Evolutionary conservation across 2,888 invertebrate genomes (phyloP), one percentile per base, ranked within the genome.

Genomic region (Lepidochrysops patricia): DNA sequence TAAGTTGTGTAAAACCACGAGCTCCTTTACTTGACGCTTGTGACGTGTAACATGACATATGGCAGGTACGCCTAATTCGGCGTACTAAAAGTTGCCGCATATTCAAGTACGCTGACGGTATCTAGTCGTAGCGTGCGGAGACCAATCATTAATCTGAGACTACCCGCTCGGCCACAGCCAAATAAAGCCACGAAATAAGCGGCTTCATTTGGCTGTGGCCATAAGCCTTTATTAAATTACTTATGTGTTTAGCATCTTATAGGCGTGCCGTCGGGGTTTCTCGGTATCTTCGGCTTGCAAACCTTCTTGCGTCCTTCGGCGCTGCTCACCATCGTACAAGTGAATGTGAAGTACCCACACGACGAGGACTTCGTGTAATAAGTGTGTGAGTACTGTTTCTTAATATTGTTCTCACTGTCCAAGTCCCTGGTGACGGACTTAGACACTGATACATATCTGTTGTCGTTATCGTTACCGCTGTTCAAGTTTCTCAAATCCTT

Each of bases 331-430:
- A 94, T 93, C 57, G 95, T 95, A 74, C 96, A 96, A 0, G 95
- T 94, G 77, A 96, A 96, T 1, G 96, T 95, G 68, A 96, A 96
- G 74, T 95, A 95, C 6, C 96, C 96, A 75, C 96, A 96, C 1
- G 94, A 95, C 1, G 96, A 96, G 6, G 95, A 95, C 79, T 96
- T 96, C 0, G 96, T 95, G 71, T 95, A 96, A 80, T 95, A 96
- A 0, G 94, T 94, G 66, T 94, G 94, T 1, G 94, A 92, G 72
- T 92, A 93, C 79, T 94, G 94, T 74, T 94, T 93, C 63, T 94
- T 92, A 61, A 92, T 90, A 69, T 90, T 91, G 72, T 91, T 90
- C 49, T 89, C 90, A 60, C 88, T 87, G 66, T 92, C 93, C 67
- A 94, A 83, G 69, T 92, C 93, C 4, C 95, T 94, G 0, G 95